Evolutionary conservation across 2,113 vertebrate species (phyloP).

Genomic region (Tenebrosternarchus preto): DNA sequence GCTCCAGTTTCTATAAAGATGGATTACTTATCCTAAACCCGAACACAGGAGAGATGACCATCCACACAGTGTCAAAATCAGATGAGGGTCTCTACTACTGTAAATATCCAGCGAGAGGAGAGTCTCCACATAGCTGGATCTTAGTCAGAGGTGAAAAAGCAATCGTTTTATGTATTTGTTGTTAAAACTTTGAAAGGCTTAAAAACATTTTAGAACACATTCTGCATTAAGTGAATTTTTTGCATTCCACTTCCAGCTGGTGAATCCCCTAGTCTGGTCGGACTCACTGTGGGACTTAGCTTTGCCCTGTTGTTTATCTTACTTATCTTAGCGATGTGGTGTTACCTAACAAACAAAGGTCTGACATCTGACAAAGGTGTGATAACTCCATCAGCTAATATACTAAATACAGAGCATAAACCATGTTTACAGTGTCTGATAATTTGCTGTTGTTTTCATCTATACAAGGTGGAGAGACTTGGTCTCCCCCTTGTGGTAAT

Average conservation of each 20-base stretch:
- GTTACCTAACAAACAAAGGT: conserved; percentile 48
- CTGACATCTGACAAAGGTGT: conserved; percentile 57
- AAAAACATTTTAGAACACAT: background rate
- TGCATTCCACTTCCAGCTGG: background rate
- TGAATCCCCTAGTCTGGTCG: background rate
- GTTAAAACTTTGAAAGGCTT: too few relatives aligned
- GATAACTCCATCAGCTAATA: background rate
- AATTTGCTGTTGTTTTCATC: background rate
- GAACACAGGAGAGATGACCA: conserved; percentile 35
- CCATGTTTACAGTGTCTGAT: too few relatives aligned
- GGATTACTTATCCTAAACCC: background rate
- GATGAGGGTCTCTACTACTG: conserved; percentile 61
- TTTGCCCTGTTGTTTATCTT: background rate
- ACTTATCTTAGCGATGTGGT: conserved; percentile 31
- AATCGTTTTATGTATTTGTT: background rate
- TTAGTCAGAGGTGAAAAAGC: conserved; percentile 22
- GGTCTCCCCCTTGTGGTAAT: conserved; percentile 1
- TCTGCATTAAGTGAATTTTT: background rate
- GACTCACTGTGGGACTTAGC: conserved; percentile 28
- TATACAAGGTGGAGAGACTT: background rate
- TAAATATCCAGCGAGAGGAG: conserved; percentile 35
- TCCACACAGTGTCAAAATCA: conserved; percentile 34
- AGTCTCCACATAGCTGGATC: conserved; percentile 55
- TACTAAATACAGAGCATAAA: too few relatives aligned
- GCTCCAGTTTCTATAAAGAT: conserved; percentile 55